Base-by-base conservation (phyloP, 1,140 invertebrate genomes). In the Trigoniulus corallinus region DNA sequence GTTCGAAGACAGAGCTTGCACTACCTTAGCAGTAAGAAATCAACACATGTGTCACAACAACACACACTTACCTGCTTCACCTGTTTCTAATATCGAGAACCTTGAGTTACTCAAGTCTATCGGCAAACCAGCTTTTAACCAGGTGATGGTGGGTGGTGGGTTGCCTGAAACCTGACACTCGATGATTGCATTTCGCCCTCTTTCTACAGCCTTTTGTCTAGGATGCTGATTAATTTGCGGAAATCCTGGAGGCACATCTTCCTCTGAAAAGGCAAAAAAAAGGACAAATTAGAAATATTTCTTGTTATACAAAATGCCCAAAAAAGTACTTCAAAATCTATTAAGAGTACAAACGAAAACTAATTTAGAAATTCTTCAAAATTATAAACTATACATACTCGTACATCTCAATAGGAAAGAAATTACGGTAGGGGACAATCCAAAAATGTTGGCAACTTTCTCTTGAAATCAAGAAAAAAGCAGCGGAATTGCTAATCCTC, bases 71-170 rank as follows among this genome's bases (percentile, higher is more conserved):
- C 81, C 81, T 60, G 75, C 74, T 54, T 84, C 80, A 67, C 81
- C 81, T 60, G 75, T 74, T 54, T 84, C 80, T 45, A 87, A 72
- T 27, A 92, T 74, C 23, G 78, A 79, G 68, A 93, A 91, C 60
- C 89, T 73, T 0, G 82, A 80, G 69, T 91, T 87, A 50, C 75
- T 77, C 45, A 86, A 76, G 64, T 92, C 84, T 50, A 95, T 75
- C 46, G 89, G 93, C 59, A 92, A 70, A 62, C 81, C 78, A 70
- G 96, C 86, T 62, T 88, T 83, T 48, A 96, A 75, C 93, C 93
- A 98, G 46, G 81, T 78, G 54, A 96, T 85, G 60, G 74, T 79
- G 1, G 91, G 88, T 7, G 79, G 63, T 2, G 91, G 91, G 59
- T 76, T 82, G 29, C 92, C 93, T 20, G 75, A 75, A 15, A 88